Evolutionary conservation across 2,797 vertebrate species (phyloP), one percentile per base, ranked within the genome.

Genomic region (Oryzias dopingdopingensis): DNA sequence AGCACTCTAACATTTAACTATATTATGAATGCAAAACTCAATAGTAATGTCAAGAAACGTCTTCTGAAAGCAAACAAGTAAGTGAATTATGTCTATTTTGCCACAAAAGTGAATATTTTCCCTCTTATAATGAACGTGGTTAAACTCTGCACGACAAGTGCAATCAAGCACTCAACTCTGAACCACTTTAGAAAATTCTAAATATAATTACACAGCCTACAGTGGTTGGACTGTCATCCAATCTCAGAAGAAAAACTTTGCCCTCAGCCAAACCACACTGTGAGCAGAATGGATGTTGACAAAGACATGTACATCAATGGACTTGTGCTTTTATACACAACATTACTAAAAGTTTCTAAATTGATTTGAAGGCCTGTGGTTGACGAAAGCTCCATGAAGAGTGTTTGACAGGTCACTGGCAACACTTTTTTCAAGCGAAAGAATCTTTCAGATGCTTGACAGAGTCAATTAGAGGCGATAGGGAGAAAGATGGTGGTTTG

Each of bases 301-400:
- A 91, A 84, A 87, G 85, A 90, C 87, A 79, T 86, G 86, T 70
- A 88, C 78, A 82, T 89, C 85, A 87, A 87, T 88, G 79, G 76
- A 67, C 82, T 75, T 49, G 47, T 69, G 74, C 81, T 79, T 78
- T 84, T 76, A 68, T 76, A 81, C 74, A 82, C 64, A 77, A 69
- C 85, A 74, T 85, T 84, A 78, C 77, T 72, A 76, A 85, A 81
- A 84, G 63, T 64, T 81, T 88, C 79, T 3, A 81, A 83, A 91
- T 85, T 81, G 85, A 88, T 86, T 88, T 79, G 72, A 64, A 77
- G 83, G 74, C 83, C 80, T 82, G 82, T 65, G 84, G 84, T 75
- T 81, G 83, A 86, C 76, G 67, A 69, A 77, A 85, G 81, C 65
- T 87, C 75, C 81, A 89, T 89, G 84, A 53, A 5, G 71, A 69